Conservation (phyloP, 1,140 invertebrate genomes). For the Diploscapter pachys region DNA sequence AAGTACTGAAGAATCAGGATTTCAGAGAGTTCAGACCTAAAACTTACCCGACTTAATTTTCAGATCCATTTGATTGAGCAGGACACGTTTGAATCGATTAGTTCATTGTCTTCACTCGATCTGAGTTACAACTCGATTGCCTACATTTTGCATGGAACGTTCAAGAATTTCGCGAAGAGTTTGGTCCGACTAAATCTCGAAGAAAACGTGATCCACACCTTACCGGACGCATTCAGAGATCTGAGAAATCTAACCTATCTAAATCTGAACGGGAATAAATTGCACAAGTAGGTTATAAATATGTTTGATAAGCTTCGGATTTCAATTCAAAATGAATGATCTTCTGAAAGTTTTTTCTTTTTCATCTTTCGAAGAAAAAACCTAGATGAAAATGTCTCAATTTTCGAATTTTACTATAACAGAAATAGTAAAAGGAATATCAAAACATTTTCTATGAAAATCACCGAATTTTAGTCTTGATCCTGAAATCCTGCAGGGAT, state of each 20-base stretch:
- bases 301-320: too few species aligned
- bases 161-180: slow-evolving; percentile 36
- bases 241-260: slow-evolving; percentile 26
- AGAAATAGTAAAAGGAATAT: too few species aligned
- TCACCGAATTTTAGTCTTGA: background rate
- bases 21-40: too few species aligned
- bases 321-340: too few species aligned
- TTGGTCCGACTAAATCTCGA: slow-evolving; percentile 25
- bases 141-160: slow-evolving; percentile 22
- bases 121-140: slow-evolving; percentile 33
- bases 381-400: too few species aligned
- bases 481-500: slow-evolving; percentile 12
- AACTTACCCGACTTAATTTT: background rate
- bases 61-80: background rate
- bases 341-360: too few species aligned
- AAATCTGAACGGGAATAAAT: slow-evolving; percentile 37
- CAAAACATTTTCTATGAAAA: too few species aligned
- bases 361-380: too few species aligned
- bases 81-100: slow-evolving; percentile 22
- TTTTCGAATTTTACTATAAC: too few species aligned
- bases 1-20: too few species aligned
- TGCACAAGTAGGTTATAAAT: slow-evolving; percentile 21
- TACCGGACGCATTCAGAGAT: slow-evolving; percentile 30
- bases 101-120: slow-evolving; percentile 22
- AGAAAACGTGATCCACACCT: slow-evolving; percentile 27